These are phyloP conservation scores for Vanessa tameamea DNA, from an alignment of 1,140 invertebrate genomes.

Conservation along the genomic window DNA sequence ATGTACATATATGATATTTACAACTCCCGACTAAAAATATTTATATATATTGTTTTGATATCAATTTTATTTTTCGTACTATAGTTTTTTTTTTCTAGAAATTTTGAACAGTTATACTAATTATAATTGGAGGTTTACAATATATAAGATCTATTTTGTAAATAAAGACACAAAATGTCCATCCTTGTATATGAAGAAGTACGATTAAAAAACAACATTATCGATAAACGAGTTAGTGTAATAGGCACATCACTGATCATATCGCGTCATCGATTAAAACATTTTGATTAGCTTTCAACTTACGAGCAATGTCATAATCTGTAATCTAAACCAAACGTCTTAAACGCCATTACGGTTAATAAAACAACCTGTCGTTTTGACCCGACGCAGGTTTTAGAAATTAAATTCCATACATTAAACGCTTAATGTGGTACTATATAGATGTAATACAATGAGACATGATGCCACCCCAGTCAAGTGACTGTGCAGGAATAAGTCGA, in stretches of 20 bases:
- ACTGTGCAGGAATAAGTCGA: conserved; percentile 75
- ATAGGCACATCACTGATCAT: conserved; percentile 59
- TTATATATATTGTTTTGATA: too few species aligned
- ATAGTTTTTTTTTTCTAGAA: too few species aligned
- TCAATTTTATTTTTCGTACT: too few species aligned
- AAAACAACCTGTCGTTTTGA: conserved; percentile 56
- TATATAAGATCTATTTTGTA: neutral
- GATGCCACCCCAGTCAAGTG: conserved; percentile 78
- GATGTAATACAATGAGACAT: conserved; percentile 72
- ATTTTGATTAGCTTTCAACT: conserved; percentile 81
- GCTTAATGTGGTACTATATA: conserved; percentile 73
- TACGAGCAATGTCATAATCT: conserved; percentile 75
- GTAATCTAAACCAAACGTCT: conserved; percentile 62
- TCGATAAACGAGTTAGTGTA: conserved; percentile 36
- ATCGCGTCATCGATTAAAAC: conserved; percentile 79
- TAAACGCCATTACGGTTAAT: conserved; percentile 62
- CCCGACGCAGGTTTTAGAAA: conserved; percentile 58
- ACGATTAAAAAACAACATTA: conserved; percentile 29
- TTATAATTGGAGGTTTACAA: neutral
- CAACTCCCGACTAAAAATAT: too few species aligned
- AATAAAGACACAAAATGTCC: conserved; percentile 1
- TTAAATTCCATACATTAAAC: conserved; percentile 78
- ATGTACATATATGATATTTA: too few species aligned
- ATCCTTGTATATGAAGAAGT: neutral
- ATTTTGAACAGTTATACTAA: too few species aligned